Evolutionary conservation across 2,113 vertebrate species (phyloP).

Genomic region (Smithornis capensis): DNA sequence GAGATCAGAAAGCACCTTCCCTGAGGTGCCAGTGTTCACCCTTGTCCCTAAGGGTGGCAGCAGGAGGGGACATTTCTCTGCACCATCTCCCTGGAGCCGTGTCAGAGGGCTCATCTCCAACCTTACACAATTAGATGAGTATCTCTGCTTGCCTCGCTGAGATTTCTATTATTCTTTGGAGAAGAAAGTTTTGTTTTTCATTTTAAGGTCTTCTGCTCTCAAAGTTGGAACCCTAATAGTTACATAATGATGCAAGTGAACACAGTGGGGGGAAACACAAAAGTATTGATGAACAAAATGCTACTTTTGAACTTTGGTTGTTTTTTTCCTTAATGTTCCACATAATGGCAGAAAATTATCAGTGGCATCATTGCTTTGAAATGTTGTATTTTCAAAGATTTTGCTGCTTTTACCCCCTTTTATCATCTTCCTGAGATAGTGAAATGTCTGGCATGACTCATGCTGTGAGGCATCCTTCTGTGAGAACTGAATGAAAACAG

Average conservation of each 20-base stretch:
- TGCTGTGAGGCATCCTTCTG: conserved; percentile 29
- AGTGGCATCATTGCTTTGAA: not conserved
- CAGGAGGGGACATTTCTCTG: not conserved
- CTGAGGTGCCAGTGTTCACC: not conserved
- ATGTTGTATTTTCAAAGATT: not conserved
- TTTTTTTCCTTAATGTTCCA: not conserved
- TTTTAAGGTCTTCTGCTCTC: too few relatives aligned
- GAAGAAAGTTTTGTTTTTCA: not conserved
- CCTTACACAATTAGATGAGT: not conserved
- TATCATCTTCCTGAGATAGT: conserved; percentile 7
- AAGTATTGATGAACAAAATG: not conserved
- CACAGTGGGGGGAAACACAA: not conserved
- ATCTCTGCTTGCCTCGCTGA: not conserved
- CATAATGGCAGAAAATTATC: not conserved
- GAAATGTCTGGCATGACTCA: conserved; percentile 1
- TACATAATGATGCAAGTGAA: not conserved
- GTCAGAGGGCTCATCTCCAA: fast-evolving
- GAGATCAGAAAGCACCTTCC: not conserved
- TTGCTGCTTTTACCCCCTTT: not conserved
- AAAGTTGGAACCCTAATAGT: not conserved
- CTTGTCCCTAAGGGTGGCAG: too few relatives aligned
- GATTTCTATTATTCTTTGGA: not conserved
- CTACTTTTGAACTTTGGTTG: not conserved
- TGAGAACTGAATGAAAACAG: conserved; percentile 28
- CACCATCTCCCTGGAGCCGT: fast-evolving